Percentiles rank a stretch among this genome's conserved stretches.
Conservation (phyloP, 2,797 vertebrate genomes). For the Masticophis lateralis region DNA sequence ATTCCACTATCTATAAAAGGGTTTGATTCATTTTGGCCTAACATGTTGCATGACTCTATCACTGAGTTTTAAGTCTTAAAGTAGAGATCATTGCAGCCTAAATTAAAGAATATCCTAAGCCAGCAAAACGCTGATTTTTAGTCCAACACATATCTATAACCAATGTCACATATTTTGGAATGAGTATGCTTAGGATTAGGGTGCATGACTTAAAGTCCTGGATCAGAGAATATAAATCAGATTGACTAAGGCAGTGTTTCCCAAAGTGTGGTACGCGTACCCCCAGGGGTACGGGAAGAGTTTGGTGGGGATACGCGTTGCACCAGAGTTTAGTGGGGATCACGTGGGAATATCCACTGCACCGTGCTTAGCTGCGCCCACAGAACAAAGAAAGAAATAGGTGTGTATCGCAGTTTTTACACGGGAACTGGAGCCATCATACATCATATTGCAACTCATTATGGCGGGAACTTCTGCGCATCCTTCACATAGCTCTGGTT, state of each 20-base stretch:
- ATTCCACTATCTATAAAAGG: neutral
- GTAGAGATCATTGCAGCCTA: neutral
- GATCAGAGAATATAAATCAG: neutral
- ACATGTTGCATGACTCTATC: neutral
- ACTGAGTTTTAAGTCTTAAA: neutral
- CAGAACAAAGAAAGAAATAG: no score
- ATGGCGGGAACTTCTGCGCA: no score
- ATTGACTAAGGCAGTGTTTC: neutral
- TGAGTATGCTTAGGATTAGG: neutral
- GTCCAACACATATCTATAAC: neutral
- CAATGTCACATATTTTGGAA: neutral
- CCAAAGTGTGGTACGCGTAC: no score
- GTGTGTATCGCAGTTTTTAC: no score
- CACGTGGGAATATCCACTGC: no score
- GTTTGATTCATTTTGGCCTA: neutral
- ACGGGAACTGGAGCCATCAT: no score
- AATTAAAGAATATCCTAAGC: neutral
- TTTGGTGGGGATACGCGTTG: no score
- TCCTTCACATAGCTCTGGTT: no score
- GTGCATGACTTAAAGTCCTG: neutral
- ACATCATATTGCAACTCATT: no score
- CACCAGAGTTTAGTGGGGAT: no score
- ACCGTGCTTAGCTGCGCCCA: no score
- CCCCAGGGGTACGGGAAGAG: no score
- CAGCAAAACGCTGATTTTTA: neutral